Percentiles rank a stretch among this genome's conserved stretches.
phyloP scores from a whole-genome alignment of 2,888 invertebrate species.

The Brachypalpus laphriformis region DNA sequence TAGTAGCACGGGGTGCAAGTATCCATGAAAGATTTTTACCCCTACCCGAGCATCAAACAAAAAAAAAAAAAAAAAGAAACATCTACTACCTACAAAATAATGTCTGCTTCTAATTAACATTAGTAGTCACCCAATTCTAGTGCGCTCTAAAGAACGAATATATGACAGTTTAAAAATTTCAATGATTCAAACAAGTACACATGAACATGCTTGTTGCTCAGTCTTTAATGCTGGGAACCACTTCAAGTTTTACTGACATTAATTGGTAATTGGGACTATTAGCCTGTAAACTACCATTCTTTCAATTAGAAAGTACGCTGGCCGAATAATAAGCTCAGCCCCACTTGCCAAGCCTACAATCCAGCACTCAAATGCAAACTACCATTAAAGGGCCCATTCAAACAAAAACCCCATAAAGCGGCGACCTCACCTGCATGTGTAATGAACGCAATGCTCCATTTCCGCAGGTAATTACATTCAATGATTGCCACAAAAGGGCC shows the following conservation, averaged over 20 bases:
- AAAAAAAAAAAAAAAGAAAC: no score
- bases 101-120: no score
- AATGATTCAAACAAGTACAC: not conserved
- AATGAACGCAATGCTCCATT: constrained; percentile 66
- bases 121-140: no score
- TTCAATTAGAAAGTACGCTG: not conserved
- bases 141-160: no score
- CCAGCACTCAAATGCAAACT: not conserved
- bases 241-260: constrained; percentile 22
- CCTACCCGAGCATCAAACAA: no score
- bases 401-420: constrained; percentile 26
- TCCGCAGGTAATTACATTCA: constrained; percentile 61
- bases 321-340: not conserved
- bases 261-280: constrained; percentile 59
- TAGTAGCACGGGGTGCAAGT: no score
- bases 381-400: constrained; percentile 8
- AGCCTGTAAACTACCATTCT: constrained; percentile 31
- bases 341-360: not conserved
- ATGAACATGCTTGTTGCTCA: no score
- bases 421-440: constrained; percentile 67
- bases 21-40: no score
- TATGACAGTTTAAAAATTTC: no score
- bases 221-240: not conserved
- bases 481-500: constrained; percentile 33
- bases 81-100: no score